Evolutionary conservation across 2,113 vertebrate genomes (phyloP), one percentile per base, ranked within the genome.

Genomic region (Lepus americanus): DNA sequence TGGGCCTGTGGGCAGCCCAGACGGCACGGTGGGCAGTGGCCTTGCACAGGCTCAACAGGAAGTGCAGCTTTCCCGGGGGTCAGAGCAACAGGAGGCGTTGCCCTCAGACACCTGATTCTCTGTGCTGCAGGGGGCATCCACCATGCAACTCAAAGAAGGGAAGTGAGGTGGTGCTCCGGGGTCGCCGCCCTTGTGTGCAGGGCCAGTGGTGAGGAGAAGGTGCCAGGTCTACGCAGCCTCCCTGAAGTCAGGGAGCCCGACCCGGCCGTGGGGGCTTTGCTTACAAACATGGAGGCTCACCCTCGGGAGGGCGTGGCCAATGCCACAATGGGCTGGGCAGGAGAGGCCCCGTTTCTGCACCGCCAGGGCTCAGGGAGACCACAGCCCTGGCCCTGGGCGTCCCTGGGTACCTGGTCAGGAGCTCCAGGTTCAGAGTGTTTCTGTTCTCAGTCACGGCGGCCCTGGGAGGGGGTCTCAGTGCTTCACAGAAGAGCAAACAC

Each of bases 71-170:
- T 33, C 81, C 0, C 1, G 44, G 33, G 92, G 55, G 22, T 90
- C 5, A 55, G 0, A 0, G 67, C 80, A 31, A 19, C 59, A 4
- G 39, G 36, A 87, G 83, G 67, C 20, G 6, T 29, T 87, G 70
- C 59, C 0, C 0, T 53, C 63, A 2, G 3, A 44, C 44, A 44
- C 44, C 55, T 27, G 23, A 20, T 53, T 49, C 1, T 0, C 83
- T 63, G 59, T 82, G 63, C 90, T 82, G 9, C 20, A 33, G 39
- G 16, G 87, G 55, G 19, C 3, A 0, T 79, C 90, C 73, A 63
- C 64, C 12, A 0, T 9, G 1, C 8, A 59, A 11, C 33, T 85
- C 72, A 69, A 61, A 84, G 5, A 77, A 59, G 39, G 7, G 22
- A n/a, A 63, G 0, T 0, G 20, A 89, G 44, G 19, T 33, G 49